Conservation (phyloP, 2,888 invertebrate species). For the Lycophotia porphyrea region DNA sequence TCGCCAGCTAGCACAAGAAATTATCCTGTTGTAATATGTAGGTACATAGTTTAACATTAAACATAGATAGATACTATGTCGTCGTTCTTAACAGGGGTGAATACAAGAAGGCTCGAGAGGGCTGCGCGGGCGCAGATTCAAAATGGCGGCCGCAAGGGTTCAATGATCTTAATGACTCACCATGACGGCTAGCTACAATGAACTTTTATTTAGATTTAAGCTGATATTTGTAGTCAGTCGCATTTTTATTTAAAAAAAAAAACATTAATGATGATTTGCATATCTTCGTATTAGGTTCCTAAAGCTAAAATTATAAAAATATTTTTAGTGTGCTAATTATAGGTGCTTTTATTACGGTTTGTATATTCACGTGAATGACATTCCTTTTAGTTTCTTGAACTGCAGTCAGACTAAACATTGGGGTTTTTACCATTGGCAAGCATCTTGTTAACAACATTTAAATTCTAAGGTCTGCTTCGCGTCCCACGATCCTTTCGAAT, state of each 20-base stretch:
- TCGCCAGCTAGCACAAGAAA: neutral
- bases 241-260: conserved; percentile 19
- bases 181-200: conserved; percentile 77
- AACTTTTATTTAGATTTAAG: conserved; percentile 68
- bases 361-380: conserved; percentile 13
- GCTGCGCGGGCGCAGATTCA: conserved; percentile 74
- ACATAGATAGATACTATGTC: neutral
- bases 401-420: conserved; percentile 16
- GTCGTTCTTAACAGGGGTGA: conserved; percentile 54
- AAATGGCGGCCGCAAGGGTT: conserved; percentile 80
- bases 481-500: conserved; percentile 18
- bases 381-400: conserved; percentile 50
- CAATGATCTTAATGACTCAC: conserved; percentile 86
- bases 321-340: conserved; percentile 21
- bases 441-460: conserved; percentile 15
- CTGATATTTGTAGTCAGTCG: conserved; percentile 19
- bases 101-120: conserved; percentile 67
- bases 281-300: too few relatives aligned
- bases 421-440: conserved; percentile 50
- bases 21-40: neutral
- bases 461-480: conserved; percentile 12
- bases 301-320: conserved; percentile 10
- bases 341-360: conserved; percentile 31
- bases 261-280: conserved; percentile 13
- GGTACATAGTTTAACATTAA: neutral